Conservation (phyloP, 2,797 vertebrate genomes). For the Cyprinella venusta region DNA sequence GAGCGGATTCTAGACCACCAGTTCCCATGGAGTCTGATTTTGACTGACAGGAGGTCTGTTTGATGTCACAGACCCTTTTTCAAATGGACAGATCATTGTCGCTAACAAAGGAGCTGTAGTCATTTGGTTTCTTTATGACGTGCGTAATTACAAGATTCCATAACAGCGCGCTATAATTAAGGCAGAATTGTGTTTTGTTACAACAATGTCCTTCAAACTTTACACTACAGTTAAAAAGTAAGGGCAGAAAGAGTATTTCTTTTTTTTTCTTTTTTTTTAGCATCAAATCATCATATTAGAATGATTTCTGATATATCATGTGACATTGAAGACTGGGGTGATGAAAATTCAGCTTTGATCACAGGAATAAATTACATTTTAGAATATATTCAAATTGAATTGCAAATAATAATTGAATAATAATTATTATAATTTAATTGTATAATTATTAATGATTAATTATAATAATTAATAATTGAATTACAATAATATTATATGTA, state of each 20-base stretch:
- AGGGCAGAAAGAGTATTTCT: not conserved
- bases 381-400: not conserved
- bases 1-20: not conserved
- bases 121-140: not conserved
- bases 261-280: not conserved
- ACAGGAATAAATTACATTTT: not conserved
- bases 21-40: slow-evolving; percentile 4
- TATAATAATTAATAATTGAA: too few species aligned
- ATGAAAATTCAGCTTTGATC: not conserved
- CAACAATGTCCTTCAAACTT: not conserved
- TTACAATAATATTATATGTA: not conserved
- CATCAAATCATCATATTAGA: not conserved
- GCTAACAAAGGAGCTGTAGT: not conserved
- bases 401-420: too few species aligned
- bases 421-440: too few species aligned
- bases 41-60: slow-evolving; percentile 39
- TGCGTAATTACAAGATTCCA: slow-evolving; percentile 15
- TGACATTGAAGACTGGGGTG: not conserved
- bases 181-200: not conserved
- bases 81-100: not conserved
- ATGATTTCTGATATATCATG: not conserved
- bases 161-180: slow-evolving; percentile 8
- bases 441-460: too few species aligned
- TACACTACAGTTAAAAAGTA: not conserved
- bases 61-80: slow-evolving; percentile 27